Evolutionary conservation across 2,888 invertebrate species (phyloP).

Genomic region (Scaeva pyrastri): DNA sequence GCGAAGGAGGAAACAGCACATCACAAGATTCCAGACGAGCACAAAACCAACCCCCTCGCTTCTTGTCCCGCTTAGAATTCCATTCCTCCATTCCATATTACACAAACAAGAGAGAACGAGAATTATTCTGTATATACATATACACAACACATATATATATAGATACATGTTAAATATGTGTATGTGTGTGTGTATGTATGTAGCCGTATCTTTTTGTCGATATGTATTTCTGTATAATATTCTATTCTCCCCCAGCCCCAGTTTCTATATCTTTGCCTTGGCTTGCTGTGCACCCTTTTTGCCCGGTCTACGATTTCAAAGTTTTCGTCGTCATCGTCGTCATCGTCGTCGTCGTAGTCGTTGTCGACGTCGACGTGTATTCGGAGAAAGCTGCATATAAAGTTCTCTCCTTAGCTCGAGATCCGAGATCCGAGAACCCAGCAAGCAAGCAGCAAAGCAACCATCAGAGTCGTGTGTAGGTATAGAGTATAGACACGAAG

Average conservation of each 20-base stretch:
- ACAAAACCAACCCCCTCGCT: constrained; percentile 50
- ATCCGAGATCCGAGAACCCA: constrained; percentile 37
- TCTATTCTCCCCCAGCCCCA: constrained; percentile 57
- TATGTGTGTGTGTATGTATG: constrained; percentile 18
- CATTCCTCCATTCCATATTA: constrained; percentile 62
- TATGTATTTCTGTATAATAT: constrained; percentile 64
- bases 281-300: constrained; percentile 63
- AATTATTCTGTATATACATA: background rate
- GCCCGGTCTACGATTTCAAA: constrained; percentile 75
- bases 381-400: constrained; percentile 75
- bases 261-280: constrained; percentile 35
- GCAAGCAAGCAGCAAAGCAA: constrained; percentile 48
- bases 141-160: background rate
- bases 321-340: constrained; percentile 69
- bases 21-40: constrained; percentile 76
- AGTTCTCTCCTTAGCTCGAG: constrained; percentile 69
- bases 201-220: background rate
- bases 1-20: constrained; percentile 58
- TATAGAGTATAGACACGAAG: constrained; percentile 13
- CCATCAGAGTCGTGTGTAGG: background rate
- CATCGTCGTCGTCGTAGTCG: constrained; percentile 29
- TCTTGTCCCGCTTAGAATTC: constrained; percentile 65
- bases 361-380: constrained; percentile 42
- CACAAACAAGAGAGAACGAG: constrained; percentile 55
- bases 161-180: constrained; percentile 8